These are phyloP conservation scores for Blennius ocellaris DNA, from an alignment of 2,113 vertebrate species.

Conservation along the genomic window DNA sequence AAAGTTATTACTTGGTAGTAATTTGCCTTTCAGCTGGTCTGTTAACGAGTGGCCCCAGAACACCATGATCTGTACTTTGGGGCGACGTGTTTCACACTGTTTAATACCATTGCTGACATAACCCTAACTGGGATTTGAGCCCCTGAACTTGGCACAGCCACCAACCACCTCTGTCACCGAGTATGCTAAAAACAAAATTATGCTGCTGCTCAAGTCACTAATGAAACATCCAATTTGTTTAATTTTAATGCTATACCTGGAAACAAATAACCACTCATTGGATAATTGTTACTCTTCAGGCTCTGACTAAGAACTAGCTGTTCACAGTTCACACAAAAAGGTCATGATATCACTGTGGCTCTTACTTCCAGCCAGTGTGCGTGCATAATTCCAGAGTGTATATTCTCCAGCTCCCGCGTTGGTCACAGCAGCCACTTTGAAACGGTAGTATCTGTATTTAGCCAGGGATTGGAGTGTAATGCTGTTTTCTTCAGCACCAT, in stretches of 20 bases:
- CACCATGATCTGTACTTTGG: no score
- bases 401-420: conserved; percentile 89
- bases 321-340: conserved; percentile 17
- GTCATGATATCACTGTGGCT: conserved; percentile 48
- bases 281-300: conserved; percentile 4
- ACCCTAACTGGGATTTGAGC: no score
- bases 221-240: neutral
- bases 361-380: conserved; percentile 92
- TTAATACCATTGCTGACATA: no score
- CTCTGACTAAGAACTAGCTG: conserved; percentile 14
- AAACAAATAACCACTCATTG: conserved; percentile 4
- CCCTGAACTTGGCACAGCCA: no score
- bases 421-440: conserved; percentile 91
- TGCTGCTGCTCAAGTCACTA: neutral
- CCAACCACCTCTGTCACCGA: no score
- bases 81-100: no score
- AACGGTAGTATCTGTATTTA: conserved; percentile 92
- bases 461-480: conserved; percentile 85
- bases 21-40: no score
- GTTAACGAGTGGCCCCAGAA: no score
- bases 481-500: conserved; percentile 66
- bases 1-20: no score
- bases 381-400: conserved; percentile 87
- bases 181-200: no score
- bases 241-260: neutral